phyloP scores from a whole-genome alignment of 2,797 vertebrate species.

The Malacoctenus gilli region DNA sequence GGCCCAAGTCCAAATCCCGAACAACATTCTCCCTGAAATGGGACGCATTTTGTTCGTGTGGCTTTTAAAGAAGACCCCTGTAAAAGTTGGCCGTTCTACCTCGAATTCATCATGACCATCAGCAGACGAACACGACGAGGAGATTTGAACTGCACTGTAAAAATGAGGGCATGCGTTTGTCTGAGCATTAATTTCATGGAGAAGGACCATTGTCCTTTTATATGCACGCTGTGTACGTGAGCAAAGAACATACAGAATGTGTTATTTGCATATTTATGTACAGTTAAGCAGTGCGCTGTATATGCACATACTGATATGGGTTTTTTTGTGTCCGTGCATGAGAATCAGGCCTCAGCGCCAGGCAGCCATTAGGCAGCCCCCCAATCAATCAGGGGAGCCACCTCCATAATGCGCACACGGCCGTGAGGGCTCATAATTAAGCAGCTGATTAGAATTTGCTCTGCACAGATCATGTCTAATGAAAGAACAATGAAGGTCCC shows the following conservation, averaged over 20 bases:
- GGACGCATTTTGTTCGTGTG: conserved; percentile 58
- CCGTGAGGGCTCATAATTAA: conserved; percentile 76
- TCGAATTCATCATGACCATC: conserved; percentile 39
- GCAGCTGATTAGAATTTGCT: conserved; percentile 76
- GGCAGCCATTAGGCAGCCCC: conserved; percentile 61
- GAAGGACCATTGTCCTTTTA: not conserved
- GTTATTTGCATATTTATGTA: conserved; percentile 28
- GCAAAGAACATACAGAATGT: conserved; percentile 3
- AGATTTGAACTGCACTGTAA: too few relatives aligned
- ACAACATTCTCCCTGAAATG: conserved; percentile 52
- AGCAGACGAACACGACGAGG: conserved; percentile 25
- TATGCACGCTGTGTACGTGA: not conserved
- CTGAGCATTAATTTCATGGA: not conserved
- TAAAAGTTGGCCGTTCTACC: conserved; percentile 18
- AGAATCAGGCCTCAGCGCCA: conserved; percentile 20
- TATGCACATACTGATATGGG: conserved; percentile 25
- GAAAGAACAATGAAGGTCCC: conserved; percentile 74
- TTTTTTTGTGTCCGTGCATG: not conserved
- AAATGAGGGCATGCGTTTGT: not conserved
- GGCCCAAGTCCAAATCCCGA: conserved; percentile 46
- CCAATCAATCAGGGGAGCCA: conserved; percentile 66
- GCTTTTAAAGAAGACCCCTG: conserved; percentile 19
- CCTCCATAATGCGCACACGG: conserved; percentile 46
- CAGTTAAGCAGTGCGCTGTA: conserved; percentile 9
- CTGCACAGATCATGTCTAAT: conserved; percentile 72